Conservation (phyloP, 2,113 vertebrate genomes). For the Rhagologus leucostigma region DNA sequence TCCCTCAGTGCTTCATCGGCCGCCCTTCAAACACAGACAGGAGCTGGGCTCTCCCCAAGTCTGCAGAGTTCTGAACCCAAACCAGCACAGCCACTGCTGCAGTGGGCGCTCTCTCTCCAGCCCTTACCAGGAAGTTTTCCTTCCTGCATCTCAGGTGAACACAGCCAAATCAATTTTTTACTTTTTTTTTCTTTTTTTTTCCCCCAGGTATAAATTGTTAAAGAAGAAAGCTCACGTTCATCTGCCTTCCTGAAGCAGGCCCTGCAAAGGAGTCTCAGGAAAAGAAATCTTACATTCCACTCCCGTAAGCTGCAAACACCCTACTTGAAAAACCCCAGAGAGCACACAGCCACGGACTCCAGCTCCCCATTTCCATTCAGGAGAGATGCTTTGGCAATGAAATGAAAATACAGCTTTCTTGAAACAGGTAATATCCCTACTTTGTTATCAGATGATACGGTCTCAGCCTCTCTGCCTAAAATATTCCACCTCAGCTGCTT, state of each 20-base stretch:
- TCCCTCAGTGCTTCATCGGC: neutral
- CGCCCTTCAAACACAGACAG: neutral
- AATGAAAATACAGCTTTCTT: neutral
- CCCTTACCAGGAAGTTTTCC: neutral
- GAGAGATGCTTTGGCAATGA: neutral
- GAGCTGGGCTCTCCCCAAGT: fast-evolving
- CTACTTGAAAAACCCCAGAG: neutral
- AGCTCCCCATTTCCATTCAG: neutral
- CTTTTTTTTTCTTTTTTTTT: fast-evolving
- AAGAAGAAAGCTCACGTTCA: neutral
- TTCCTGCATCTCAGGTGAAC: neutral
- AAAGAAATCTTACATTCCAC: neutral
- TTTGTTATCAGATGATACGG: neutral
- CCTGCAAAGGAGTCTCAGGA: neutral
- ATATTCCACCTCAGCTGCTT: neutral
- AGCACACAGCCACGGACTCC: neutral
- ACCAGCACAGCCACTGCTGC: neutral
- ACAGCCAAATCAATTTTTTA: neutral
- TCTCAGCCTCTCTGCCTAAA: neutral
- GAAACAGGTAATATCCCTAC: neutral
- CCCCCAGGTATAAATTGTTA: neutral
- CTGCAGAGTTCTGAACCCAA: neutral
- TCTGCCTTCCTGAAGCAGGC: neutral
- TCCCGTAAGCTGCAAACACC: neutral
- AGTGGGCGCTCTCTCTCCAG: neutral